Conservation (phyloP, 2,888 invertebrate genomes). For the Phymatocera aterrima region DNA sequence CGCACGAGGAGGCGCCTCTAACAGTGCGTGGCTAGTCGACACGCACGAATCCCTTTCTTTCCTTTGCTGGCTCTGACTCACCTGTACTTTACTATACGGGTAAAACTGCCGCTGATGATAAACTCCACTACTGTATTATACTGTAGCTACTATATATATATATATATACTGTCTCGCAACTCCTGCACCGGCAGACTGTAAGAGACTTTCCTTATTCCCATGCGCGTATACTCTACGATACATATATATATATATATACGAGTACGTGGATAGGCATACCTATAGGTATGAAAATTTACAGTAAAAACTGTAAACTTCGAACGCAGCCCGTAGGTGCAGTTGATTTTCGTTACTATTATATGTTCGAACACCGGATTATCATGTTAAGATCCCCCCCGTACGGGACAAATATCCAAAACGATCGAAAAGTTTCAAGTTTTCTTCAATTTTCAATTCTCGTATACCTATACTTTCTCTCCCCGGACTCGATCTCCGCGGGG, state of each 20-base stretch:
- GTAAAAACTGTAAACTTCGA: too few species aligned
- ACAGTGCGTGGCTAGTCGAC: slow-evolving; percentile 43
- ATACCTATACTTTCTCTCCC: too few species aligned
- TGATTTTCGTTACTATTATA: too few species aligned
- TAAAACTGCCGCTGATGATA: not conserved
- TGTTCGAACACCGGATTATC: too few species aligned
- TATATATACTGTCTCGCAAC: not conserved
- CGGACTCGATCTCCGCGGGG: too few species aligned
- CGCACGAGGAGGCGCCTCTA: slow-evolving; percentile 39
- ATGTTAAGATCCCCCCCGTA: too few species aligned
- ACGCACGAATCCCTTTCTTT: slow-evolving; percentile 45
- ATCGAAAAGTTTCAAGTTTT: too few species aligned
- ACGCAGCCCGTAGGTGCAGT: too few species aligned
- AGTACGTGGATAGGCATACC: not conserved
- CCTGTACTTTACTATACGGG: slow-evolving; percentile 22
- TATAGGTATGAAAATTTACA: too few species aligned
- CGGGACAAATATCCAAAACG: too few species aligned
- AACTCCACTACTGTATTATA: not conserved
- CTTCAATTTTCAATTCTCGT: too few species aligned
- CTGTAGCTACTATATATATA: not conserved
- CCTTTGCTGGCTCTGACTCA: slow-evolving; percentile 44
- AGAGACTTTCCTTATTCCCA: not conserved
- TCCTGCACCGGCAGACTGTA: not conserved
- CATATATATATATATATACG: not conserved
- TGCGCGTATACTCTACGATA: not conserved